Base-by-base conservation (phyloP, 2,113 vertebrate genomes). In the Oreochromis tanganicae region DNA sequence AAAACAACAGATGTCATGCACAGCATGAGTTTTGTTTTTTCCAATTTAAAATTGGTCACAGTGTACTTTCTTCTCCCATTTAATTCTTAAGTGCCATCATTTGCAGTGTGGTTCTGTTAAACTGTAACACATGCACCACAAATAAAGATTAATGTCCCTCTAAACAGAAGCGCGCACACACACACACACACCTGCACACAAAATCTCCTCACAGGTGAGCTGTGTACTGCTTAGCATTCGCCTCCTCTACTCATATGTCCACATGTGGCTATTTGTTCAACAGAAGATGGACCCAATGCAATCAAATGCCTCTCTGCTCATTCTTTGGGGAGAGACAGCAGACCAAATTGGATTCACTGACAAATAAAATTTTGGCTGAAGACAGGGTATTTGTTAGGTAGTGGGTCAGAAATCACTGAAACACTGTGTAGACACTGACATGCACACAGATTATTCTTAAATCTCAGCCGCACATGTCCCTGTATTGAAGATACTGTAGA, bases 291-390 rank as follows among this genome's bases (percentile, higher is more conserved):
- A 92, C 82, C 78, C 87, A 92, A 93, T 92, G 84, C 84, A 96
- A 94, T 95, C 92, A 92, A 92, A 94, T 34, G 80, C 81, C 73
- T 88, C 89, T 85, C 48, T 82, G 85, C 12, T 85, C 75, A 32
- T 50, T 92, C 93, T 88, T 91, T 83, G 50, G 91, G 88, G 87
- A 93, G 52, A 82, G 86, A 85, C 81, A 85, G 81, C 80, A 91
- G 34, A 86, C 84, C 83, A 86, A 95, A 96, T 94, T 95, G 92
- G 93, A 94, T 95, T 93, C 83, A 91, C 89, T 89, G 85, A 88
- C 88, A 91, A 91, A 92, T 93, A 93, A 90, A 91, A 90, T 94
- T 94, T 95, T 90, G 85, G 86, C 92, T 85, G 91, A 83, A 84
- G 87, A 85, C 84, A 88, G 84, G 50, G 86, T 83, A 82, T 86